Evolutionary conservation across 2,797 vertebrate species (phyloP).

Genomic region (Xiphophorus birchmanni): DNA sequence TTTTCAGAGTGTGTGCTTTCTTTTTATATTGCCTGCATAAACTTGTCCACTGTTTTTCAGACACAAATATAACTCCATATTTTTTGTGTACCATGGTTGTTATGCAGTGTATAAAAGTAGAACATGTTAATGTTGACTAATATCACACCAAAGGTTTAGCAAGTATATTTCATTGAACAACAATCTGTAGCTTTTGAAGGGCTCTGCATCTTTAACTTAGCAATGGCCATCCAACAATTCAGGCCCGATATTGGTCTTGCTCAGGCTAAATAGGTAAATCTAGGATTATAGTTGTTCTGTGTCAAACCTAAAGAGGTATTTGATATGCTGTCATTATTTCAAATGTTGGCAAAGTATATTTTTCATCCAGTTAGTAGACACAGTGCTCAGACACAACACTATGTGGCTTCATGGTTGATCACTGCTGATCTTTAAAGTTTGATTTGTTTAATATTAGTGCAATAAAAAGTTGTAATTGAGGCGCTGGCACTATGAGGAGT

Average conservation of each 20-base stretch:
- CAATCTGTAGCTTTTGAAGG: neutral
- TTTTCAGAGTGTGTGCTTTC: neutral
- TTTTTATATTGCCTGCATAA: neutral
- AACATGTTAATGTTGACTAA: neutral
- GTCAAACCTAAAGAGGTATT: neutral
- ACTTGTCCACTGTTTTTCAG: neutral
- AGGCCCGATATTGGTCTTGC: neutral
- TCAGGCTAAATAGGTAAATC: neutral
- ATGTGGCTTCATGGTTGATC: neutral
- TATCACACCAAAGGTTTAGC: neutral
- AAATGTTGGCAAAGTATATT: neutral
- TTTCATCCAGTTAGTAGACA: neutral
- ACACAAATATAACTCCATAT: neutral
- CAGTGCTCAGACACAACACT: neutral
- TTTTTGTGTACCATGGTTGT: neutral
- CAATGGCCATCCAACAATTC: neutral
- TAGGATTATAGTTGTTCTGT: neutral
- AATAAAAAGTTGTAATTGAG: neutral
- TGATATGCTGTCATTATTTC: neutral
- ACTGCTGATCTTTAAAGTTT: no score
- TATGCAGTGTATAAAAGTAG: neutral
- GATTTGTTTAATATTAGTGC: neutral
- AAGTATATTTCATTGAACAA: neutral
- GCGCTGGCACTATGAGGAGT: no score
- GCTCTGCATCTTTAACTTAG: neutral